Conservation (phyloP, 2,888 invertebrate species). For the Limnephilus marmoratus region DNA sequence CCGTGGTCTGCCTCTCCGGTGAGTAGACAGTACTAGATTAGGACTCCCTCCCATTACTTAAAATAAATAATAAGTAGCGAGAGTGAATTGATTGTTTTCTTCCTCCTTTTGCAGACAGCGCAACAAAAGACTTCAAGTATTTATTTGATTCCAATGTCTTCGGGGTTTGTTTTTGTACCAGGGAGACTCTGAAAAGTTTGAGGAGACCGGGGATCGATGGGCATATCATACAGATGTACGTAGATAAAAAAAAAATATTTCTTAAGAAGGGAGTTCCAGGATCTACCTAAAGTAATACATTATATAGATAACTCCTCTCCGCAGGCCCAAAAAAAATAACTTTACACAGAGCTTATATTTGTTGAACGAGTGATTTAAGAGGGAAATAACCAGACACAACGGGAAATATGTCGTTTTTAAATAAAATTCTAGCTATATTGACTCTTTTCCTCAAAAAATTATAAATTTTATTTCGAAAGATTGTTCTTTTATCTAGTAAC, state of each 20-base stretch:
- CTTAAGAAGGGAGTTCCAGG: too few species aligned
- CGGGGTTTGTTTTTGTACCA: constrained; percentile 76
- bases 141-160: constrained; percentile 77
- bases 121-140: constrained; percentile 69
- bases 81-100: not conserved
- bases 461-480: too few species aligned
- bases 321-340: too few species aligned
- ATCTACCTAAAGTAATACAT: too few species aligned
- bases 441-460: too few species aligned
- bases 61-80: not conserved
- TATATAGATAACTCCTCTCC: too few species aligned
- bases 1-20: constrained; percentile 24
- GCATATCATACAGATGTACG: constrained; percentile 60
- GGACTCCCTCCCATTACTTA: not conserved
- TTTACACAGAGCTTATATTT: too few species aligned
- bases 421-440: too few species aligned
- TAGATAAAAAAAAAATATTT: constrained; percentile 71
- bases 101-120: constrained; percentile 14
- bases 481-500: too few species aligned
- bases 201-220: constrained; percentile 57
- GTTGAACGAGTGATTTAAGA: too few species aligned
- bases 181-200: constrained; percentile 76
- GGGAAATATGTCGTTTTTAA: too few species aligned
- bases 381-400: too few species aligned
- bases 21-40: not conserved